Percentiles rank a stretch among this genome's conserved stretches.
Conservation (phyloP, 2,113 vertebrate genomes). For the Phoenicopterus ruber region DNA sequence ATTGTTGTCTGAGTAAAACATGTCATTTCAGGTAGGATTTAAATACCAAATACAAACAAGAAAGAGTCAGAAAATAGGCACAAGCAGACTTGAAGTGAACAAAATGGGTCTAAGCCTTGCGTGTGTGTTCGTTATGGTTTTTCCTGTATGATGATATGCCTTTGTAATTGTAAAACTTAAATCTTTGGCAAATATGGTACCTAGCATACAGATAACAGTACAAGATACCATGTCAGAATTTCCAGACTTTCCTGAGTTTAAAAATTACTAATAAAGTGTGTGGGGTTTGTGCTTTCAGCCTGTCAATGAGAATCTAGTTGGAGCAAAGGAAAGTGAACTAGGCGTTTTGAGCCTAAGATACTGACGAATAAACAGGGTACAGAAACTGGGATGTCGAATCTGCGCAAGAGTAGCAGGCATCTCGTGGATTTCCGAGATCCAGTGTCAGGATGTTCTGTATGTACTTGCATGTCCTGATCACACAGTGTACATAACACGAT, state of each 20-base stretch:
- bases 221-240: background rate
- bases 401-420: background rate
- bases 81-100: background rate
- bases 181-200: background rate
- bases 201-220: background rate
- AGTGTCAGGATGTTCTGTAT: slow-evolving; percentile 21
- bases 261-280: background rate
- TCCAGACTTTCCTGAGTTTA: background rate
- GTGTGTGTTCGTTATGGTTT: background rate
- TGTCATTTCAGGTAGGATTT: background rate
- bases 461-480: background rate
- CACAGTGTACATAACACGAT: slow-evolving; percentile 1
- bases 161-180: background rate
- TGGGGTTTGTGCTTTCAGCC: background rate
- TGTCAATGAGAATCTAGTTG: background rate
- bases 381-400: background rate
- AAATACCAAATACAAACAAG: background rate
- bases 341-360: background rate
- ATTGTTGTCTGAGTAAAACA: background rate
- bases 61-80: background rate
- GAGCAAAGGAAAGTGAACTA: background rate
- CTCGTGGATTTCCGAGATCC: background rate
- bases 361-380: background rate
- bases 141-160: background rate
- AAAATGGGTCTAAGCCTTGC: background rate